Base-by-base conservation (phyloP, 2,113 vertebrate species). In the Chionis minor region DNA sequence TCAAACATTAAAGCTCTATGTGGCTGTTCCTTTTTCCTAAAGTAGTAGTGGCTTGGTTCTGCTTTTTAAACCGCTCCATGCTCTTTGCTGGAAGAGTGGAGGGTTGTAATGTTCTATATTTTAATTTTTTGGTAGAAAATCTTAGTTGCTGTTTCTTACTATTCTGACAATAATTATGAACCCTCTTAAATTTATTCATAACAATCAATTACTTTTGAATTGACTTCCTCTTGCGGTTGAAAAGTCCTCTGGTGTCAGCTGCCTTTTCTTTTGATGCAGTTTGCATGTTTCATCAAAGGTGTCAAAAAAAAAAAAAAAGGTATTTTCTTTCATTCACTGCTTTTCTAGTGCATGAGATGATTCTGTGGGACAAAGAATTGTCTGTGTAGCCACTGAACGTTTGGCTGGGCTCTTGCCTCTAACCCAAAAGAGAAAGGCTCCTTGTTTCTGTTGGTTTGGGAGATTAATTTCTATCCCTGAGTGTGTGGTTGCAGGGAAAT, bases 201-300 rank as follows among this genome's bases (percentile, higher is more conserved):
- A 28, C 47, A 55, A 61, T 94, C 12, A 88, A 2, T 93, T 85
- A 24, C 40, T 94, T 96, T 92, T 96, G 85, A 95, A 59, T 77
- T 73, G 4, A 54, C 30, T 90, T 92, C 47, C 28, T 42, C 12
- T 70, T 62, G 49, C 0, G 3, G 24, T 62, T 70, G 72, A 44
- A 72, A 62, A 49, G 75, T 82, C 69, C 26, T 71, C 30, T 58
- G 62, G 10, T 73, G 13, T 90, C 21, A 65, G 44, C 61, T 23
- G 7, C 56, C 49, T 94, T 33, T 81, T 78, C 40, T 94, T 96
- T 45, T 78, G 30, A 75, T 92, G 8, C 21, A 47, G 33, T 88
- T 94, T 86, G 33, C 55, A 27, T 42, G 20, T 75, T 85, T 92
- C 65, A 63, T 87, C 74, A 81, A 40, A 81, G n/a, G n/a, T 47